Conservation (phyloP, 2,888 invertebrate genomes). For the Asteroscopus sphinx region DNA sequence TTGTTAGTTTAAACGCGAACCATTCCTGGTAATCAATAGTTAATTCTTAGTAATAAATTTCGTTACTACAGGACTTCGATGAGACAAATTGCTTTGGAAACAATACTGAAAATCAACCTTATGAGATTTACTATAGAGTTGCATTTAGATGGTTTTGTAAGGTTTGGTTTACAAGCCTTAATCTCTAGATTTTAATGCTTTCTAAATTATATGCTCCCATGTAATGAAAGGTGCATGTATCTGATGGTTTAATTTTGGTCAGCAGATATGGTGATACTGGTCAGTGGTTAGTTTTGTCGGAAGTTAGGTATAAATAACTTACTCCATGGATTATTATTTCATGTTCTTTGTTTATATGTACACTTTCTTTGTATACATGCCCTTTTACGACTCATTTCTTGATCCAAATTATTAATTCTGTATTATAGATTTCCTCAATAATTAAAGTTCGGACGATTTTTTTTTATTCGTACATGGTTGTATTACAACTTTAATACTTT, state of each 20-base stretch:
- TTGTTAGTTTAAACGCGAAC: conserved; percentile 72
- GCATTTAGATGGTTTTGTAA: conserved; percentile 22
- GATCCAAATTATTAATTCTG: no score
- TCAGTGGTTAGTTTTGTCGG: conserved; percentile 29
- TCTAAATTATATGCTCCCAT: conserved; percentile 67
- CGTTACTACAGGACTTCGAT: conserved; percentile 62
- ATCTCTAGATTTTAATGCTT: conserved; percentile 68
- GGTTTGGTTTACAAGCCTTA: conserved; percentile 55
- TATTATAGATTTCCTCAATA: no score
- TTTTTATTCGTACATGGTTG: no score
- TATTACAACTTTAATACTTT: no score
- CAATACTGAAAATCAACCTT: conserved; percentile 48
- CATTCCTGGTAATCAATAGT: conserved; percentile 73
- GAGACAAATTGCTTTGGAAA: conserved; percentile 57
- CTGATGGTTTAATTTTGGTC: conserved; percentile 66
- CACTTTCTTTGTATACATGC: conserved; percentile 15
- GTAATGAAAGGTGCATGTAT: conserved; percentile 68
- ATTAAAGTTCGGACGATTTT: no score
- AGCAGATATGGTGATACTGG: conserved; percentile 42
- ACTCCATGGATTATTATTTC: conserved; percentile 26
- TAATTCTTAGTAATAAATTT: conserved; percentile 79
- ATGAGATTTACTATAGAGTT: conserved; percentile 32
- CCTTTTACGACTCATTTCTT: conserved; percentile 20
- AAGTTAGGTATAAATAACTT: conserved; percentile 33
- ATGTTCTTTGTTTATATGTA: conserved; percentile 11